Evolutionary conservation across 2,888 invertebrate genomes (phyloP).

Genomic region (Scaeva pyrastri): DNA sequence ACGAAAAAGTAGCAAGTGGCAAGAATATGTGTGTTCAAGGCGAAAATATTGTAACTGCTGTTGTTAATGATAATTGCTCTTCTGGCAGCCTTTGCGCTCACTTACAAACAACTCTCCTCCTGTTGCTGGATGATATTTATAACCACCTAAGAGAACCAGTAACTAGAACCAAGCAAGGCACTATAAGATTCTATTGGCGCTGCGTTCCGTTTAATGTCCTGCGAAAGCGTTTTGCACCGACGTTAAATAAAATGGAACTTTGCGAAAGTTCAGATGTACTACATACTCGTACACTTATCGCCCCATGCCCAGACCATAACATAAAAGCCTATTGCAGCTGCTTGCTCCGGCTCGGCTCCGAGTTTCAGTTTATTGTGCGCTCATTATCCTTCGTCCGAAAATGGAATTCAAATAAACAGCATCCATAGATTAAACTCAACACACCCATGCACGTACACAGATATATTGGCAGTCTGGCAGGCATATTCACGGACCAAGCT

Average conservation of each 20-base stretch:
- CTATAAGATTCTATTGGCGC: constrained; percentile 61
- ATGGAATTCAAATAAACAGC: constrained; percentile 72
- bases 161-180: constrained; percentile 13
- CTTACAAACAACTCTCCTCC: constrained; percentile 14
- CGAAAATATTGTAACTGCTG: constrained; percentile 77
- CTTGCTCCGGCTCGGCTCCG: neutral
- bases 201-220: constrained; percentile 72
- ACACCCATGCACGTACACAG: neutral
- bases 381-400: constrained; percentile 74
- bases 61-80: constrained; percentile 79
- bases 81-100: constrained; percentile 67
- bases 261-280: constrained; percentile 50
- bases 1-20: constrained; percentile 46
- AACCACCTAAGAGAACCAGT: too few relatives aligned
- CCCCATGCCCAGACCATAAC: constrained; percentile 17
- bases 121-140: constrained; percentile 30
- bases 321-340: constrained; percentile 72
- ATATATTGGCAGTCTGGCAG: constrained; percentile 5
- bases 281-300: constrained; percentile 2
- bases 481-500: too few relatives aligned
- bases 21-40: constrained; percentile 64
- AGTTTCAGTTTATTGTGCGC: constrained; percentile 74
- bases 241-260: constrained; percentile 69
- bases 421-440: constrained; percentile 23
- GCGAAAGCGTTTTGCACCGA: constrained; percentile 73